Percentiles rank a stretch among this genome's conserved stretches.
These are phyloP conservation scores for Drosophila mauritiana DNA, from an alignment of 1,140 invertebrate genomes.

Conservation along the genomic window DNA sequence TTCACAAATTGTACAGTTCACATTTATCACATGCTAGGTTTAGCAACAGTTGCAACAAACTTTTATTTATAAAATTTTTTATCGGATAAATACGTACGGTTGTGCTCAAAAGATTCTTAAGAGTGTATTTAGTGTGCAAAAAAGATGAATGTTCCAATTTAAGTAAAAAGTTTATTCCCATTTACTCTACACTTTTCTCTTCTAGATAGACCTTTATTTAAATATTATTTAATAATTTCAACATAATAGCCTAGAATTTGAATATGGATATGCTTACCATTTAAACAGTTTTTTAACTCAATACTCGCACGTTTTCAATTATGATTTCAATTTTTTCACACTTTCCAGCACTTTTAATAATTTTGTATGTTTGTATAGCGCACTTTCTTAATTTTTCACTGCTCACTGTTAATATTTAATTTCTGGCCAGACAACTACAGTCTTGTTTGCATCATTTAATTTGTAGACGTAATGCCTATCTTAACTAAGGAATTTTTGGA, in stretches of 20 bases:
- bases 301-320: background rate
- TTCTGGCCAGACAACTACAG: background rate
- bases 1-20: too few relatives aligned
- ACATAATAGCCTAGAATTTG: background rate
- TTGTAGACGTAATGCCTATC: conserved; percentile 6
- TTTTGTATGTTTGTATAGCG: background rate
- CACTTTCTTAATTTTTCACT: conserved; percentile 21
- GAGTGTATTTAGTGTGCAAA: too few relatives aligned
- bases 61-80: too few relatives aligned
- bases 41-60: too few relatives aligned
- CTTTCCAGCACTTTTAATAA: conserved; percentile 18
- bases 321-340: conserved; percentile 12
- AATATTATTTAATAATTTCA: too few relatives aligned
- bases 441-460: background rate
- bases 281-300: background rate
- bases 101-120: too few relatives aligned
- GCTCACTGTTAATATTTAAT: conserved; percentile 12
- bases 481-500: background rate
- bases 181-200: too few relatives aligned
- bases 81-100: too few relatives aligned
- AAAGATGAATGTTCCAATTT: too few relatives aligned
- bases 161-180: too few relatives aligned
- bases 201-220: too few relatives aligned
- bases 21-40: too few relatives aligned
- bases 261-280: conserved; percentile 19